Evolutionary conservation across 2,113 vertebrate species (phyloP).

Genomic region (Pagrus major): DNA sequence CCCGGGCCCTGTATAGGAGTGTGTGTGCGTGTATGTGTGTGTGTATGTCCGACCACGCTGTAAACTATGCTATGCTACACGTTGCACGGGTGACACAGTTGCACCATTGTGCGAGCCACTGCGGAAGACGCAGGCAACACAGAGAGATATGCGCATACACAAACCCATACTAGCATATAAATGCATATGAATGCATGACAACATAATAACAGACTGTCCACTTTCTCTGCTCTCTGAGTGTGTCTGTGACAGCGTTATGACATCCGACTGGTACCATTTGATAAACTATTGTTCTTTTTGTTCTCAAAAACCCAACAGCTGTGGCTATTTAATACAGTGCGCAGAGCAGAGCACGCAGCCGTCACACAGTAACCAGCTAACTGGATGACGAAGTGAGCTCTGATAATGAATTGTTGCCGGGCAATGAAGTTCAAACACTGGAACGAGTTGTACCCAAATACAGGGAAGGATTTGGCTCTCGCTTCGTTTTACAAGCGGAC

Average conservation of each 20-base stretch:
- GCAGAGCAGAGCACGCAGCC: not conserved
- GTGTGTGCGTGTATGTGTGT: constrained; percentile 36
- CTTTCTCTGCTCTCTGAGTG: not conserved
- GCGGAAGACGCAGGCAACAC: constrained; percentile 1
- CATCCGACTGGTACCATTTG: not conserved
- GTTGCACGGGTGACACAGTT: constrained; percentile 57
- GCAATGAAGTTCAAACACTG: not conserved
- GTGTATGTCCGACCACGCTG: constrained; percentile 65
- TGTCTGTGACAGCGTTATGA: not conserved
- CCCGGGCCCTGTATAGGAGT: constrained; percentile 11
- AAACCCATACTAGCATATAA: not conserved
- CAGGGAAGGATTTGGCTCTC: too few species aligned
- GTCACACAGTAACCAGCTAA: not conserved
- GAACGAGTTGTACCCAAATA: not conserved
- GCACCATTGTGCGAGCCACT: constrained; percentile 66
- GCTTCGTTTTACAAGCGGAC: too few species aligned
- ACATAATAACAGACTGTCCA: not conserved
- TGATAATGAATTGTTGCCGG: not conserved
- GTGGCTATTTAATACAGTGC: not conserved
- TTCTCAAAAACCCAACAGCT: not conserved
- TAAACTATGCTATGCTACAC: constrained; percentile 65
- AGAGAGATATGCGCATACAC: constrained; percentile 13
- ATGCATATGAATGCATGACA: not conserved
- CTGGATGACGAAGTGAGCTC: not conserved
- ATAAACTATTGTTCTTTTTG: not conserved